phyloP scores from a whole-genome alignment of 2,888 invertebrate genomes.

The Dysmachus trigonus region DNA sequence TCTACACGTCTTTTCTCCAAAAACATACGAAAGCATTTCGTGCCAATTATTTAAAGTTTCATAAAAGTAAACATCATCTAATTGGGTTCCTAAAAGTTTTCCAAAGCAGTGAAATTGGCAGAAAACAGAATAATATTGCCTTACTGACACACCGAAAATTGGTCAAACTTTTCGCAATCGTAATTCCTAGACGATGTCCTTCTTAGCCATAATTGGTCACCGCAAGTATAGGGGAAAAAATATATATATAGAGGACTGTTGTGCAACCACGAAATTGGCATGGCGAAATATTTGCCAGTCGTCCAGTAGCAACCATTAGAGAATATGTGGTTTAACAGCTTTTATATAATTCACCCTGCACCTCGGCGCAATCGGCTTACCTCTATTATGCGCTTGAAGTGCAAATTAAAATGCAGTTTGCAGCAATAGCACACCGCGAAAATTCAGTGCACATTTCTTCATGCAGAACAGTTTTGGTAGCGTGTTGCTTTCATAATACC shows the following conservation, averaged over 20 bases:
- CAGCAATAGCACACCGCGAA: background rate
- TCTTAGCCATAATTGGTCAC: background rate
- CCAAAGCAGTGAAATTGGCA: background rate
- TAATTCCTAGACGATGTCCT: background rate
- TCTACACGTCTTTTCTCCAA: background rate
- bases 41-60: background rate
- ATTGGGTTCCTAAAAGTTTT: background rate
- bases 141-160: background rate
- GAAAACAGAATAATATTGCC: background rate
- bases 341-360: background rate
- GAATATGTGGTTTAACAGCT: slow-evolving; percentile 9
- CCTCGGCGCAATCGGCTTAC: background rate
- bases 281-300: background rate
- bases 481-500: background rate
- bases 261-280: background rate
- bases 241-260: background rate
- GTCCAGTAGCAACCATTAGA: background rate
- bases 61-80: background rate
- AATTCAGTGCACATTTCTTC: slow-evolving; percentile 2
- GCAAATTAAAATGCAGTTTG: slow-evolving; percentile 13
- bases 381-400: slow-evolving; percentile 7
- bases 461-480: background rate
- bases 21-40: background rate
- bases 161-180: background rate
- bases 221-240: background rate